Evolutionary conservation across 2,797 vertebrate species (phyloP).

Genomic region (Loriculus beryllinus): DNA sequence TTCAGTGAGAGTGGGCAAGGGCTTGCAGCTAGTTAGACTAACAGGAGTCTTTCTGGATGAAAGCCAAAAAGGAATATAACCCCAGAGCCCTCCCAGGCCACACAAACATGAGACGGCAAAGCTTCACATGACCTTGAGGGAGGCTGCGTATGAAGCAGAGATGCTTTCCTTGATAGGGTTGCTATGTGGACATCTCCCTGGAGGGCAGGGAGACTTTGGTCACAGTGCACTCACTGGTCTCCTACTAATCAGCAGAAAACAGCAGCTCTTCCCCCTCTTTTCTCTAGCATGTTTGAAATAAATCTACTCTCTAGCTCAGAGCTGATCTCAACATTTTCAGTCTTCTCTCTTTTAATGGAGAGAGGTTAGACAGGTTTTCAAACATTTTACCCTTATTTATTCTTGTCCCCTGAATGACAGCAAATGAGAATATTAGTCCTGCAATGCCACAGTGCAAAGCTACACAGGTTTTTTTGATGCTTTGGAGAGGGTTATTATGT

Average conservation of each 20-base stretch:
- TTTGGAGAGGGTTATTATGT: background rate
- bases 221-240: accelerated
- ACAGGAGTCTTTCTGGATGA: background rate
- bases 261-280: background rate
- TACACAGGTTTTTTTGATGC: background rate
- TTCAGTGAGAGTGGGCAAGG: background rate
- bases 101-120: accelerated
- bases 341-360: background rate
- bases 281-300: background rate
- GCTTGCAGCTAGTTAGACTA: background rate
- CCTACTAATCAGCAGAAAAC: background rate
- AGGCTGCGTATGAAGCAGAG: background rate
- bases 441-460: background rate
- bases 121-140: background rate
- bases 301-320: background rate
- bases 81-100: accelerated
- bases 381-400: background rate
- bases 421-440: background rate
- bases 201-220: background rate
- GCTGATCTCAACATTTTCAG: background rate
- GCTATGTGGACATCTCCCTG: background rate
- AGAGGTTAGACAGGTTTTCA: background rate
- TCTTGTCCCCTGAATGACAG: accelerated
- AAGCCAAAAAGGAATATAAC: background rate
- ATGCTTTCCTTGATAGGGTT: background rate